Conservation (phyloP, 2,888 invertebrate species). For the Habrosyne pyritoides region DNA sequence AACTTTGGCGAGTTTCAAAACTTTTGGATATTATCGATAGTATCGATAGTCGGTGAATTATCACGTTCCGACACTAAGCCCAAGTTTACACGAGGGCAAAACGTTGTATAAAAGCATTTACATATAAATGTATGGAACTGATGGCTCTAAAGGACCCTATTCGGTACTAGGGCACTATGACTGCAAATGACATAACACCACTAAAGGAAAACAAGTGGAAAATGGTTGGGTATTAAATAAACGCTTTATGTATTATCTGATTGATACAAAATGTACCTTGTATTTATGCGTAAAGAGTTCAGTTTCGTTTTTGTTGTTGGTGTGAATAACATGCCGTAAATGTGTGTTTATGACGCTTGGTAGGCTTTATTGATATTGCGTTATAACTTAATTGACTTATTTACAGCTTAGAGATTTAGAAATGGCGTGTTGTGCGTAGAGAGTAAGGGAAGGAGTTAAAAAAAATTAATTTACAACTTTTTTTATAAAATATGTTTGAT, state of each 20-base stretch:
- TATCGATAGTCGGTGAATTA: conserved; percentile 9
- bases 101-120: conserved; percentile 2
- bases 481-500: too few relatives aligned
- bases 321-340: conserved; percentile 21
- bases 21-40: conserved; percentile 1
- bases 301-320: conserved; percentile 24
- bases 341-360: neutral
- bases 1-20: conserved; percentile 6
- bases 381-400: neutral
- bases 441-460: neutral
- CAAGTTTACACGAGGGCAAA: neutral
- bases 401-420: neutral
- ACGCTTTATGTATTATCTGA: conserved; percentile 41
- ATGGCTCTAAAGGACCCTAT: neutral
- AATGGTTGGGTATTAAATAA: conserved; percentile 43
- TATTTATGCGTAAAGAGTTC: conserved; percentile 30
- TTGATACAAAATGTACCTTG: conserved; percentile 41
- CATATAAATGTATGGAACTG: neutral
- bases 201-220: conserved; percentile 43
- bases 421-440: neutral
- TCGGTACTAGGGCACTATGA: conserved; percentile 2
- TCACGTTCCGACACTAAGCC: conserved; percentile 3
- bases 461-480: too few relatives aligned
- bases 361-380: conserved; percentile 4
- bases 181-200: conserved; percentile 14